Base-by-base conservation (phyloP, 2,113 vertebrate species). In the Lipophrys pholis region DNA sequence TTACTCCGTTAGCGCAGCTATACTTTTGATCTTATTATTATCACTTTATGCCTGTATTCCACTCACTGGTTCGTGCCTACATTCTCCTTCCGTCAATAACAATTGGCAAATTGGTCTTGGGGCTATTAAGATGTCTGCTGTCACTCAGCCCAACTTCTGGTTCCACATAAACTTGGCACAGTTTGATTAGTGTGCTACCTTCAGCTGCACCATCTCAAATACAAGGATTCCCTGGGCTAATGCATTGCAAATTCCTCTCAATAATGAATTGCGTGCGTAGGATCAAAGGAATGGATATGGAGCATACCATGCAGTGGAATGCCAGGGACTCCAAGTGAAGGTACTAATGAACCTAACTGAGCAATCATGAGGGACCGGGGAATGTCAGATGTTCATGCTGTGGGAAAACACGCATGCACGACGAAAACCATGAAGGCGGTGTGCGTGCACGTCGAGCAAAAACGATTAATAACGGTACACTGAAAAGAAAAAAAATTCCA, bases 171-270 rank as follows among this genome's bases (percentile, higher is more conserved):
- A 68, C n/a, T 35, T 21, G 15, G 69, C 40, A 9, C 36, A 16
- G 70, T 54, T 76, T 80, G 66, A 82, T 86, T 77, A 79, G 45
- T 68, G 46, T 46, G 69, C 79, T 67, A 71, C 75, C 68, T 81
- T 75, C 78, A 78, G 54, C 67, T 70, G n/a, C 69, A 71, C 11
- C 46, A 69, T 72, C 75, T 85, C 57, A 67, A 54, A 76, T 46
- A 74, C 62, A 75, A 82, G 53, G 67, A 83, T 52, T 90, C 87
- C 72, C 82, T 58, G 71, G 39, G 74, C 89, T 90, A 87, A 89
- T 91, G 90, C 89, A 91, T 86, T 91, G 90, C 87, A 93, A 90
- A 90, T 91, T 80, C 72, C 65, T 56, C 76, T 92, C 78, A 90
- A 91, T 93, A 89, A 93, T 91, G 85, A 83, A 93, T 83, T 69